Conservation (phyloP, 53 echinoderm and acorn worm species). For the Henricia sp. region DNA sequence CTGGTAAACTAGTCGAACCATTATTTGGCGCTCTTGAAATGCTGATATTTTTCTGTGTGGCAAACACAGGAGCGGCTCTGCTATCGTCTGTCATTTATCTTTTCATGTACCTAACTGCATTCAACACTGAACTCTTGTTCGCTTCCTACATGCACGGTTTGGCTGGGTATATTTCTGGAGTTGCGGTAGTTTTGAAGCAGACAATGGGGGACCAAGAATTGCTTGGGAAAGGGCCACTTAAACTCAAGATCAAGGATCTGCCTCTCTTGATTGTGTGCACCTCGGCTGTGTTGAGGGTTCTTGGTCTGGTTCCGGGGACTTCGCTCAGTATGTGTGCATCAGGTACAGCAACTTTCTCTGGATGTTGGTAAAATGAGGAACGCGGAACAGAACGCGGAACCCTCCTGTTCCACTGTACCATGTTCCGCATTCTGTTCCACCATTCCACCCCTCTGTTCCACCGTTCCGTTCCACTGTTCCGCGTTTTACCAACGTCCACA, state of each 20-base stretch:
- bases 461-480: no score
- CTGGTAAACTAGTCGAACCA: constrained; percentile 92
- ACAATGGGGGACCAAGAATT: constrained; percentile 88
- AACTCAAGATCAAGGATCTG: constrained; percentile 79
- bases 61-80: constrained; percentile 81
- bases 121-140: constrained; percentile 84
- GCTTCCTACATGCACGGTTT: constrained; percentile 86
- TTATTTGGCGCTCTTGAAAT: constrained; percentile 94
- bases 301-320: constrained; percentile 82
- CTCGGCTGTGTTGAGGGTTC: constrained; percentile 67
- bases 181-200: constrained; percentile 91
- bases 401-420: no score
- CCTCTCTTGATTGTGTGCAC: constrained; percentile 66
- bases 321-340: constrained; percentile 76
- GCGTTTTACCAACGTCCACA: no score
- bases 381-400: no score
- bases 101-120: constrained; percentile 82
- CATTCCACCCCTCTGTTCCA: no score
- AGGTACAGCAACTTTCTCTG: no score
- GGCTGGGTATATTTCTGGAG: constrained; percentile 77
- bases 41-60: constrained; percentile 88
- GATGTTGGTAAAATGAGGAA: no score
- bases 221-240: constrained; percentile 53
- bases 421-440: no score
- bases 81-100: constrained; percentile 84